Base-by-base conservation (phyloP, 2,888 invertebrate species). In the Crepidodera aurea region DNA sequence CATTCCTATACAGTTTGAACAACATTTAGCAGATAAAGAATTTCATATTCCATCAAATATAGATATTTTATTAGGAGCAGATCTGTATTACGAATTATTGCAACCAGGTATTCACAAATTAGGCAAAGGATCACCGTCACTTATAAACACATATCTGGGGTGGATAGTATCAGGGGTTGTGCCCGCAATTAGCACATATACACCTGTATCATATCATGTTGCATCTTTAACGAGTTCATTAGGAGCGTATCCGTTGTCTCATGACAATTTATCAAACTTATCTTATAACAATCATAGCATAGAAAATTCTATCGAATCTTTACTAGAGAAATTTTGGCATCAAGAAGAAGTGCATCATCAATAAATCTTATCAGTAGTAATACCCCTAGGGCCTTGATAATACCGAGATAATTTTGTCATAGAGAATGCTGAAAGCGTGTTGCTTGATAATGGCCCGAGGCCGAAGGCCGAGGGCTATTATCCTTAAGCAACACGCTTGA, bases 281-380 rank as follows among this genome's bases (percentile, higher is more conserved):
- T n/a, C n/a, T n/a, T n/a, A n/a, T n/a, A n/a, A n/a, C n/a, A n/a
- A 6, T 6, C 27, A 7, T 6, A 6, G 27, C 27, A 27, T 27
- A 7, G 27, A 6, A 6, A 27, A 8, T 32, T 32, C 32, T n/a
- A n/a, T 16, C n/a, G 19, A 19, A 1, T 3, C 16, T 1, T n/a
- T 44, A 8, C 16, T 44, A n/a, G 44, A 44, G 15, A 64, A 44
- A 19, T 67, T 67, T 62, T 67, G 67, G 67, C n/a, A 50, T 8
- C 29, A 61, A 6, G 63, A 64, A 56, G 55, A 63, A 51, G 22
- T 66, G 3, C 12, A 57, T 13, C 40, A 48, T 15, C 46, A 55
- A 16, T 8, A 7, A 8, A 27, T 34, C 27, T 22, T 58, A 27
- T 46, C n/a, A n/a, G n/a, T n/a, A n/a, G n/a, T n/a, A n/a, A n/a